Evolutionary conservation across 1,140 invertebrate species (phyloP).

Genomic region (Trichomalopsis sarcophagae): DNA sequence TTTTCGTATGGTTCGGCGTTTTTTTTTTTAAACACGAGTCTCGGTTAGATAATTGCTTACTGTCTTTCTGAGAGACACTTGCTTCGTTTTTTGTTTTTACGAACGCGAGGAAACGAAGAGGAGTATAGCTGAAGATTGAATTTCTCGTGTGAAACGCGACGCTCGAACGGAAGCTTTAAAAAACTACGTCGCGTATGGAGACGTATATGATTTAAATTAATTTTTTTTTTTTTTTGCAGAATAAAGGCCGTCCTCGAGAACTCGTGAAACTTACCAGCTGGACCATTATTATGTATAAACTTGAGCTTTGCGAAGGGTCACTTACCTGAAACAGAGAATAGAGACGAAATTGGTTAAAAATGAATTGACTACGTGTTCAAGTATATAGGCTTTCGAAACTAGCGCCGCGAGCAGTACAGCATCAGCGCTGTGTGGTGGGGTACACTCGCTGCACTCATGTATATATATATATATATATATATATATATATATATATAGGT

Average conservation of each 20-base stretch:
- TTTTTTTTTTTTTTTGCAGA: no score
- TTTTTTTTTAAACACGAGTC: not conserved
- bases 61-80: no score
- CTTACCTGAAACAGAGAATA: constrained; percentile 32
- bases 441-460: not conserved
- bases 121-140: constrained; percentile 18
- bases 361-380: not conserved
- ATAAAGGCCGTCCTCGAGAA: no score
- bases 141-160: constrained; percentile 40
- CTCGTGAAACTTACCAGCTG: no score
- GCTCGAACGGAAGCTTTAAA: constrained; percentile 39
- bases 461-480: no score
- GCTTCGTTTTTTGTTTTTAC: no score
- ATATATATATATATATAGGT: not conserved
- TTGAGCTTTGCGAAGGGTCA: not conserved
- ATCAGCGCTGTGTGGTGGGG: not conserved
- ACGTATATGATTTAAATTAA: no score
- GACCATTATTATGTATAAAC: no score
- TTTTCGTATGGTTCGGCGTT: not conserved
- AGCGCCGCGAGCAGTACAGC: not conserved
- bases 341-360: not conserved
- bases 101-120: no score
- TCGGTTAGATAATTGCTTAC: not conserved
- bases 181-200: not conserved
- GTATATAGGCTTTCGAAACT: not conserved